Conservation (phyloP, 2,797 vertebrate genomes). For the Myiotriccus ornatus region DNA sequence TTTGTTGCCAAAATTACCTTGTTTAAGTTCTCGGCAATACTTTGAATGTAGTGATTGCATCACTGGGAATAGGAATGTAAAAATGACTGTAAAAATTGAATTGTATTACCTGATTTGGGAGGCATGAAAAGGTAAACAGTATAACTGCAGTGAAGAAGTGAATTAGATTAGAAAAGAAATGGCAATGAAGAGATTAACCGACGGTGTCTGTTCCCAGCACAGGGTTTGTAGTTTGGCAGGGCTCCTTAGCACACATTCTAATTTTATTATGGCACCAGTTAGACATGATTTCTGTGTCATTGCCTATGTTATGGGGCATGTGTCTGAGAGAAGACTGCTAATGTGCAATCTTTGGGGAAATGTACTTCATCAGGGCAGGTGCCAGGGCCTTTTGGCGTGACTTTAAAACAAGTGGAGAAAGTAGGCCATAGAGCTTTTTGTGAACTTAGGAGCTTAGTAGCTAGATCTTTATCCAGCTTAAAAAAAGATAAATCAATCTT, state of each 20-base stretch:
- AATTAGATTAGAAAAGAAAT: background rate
- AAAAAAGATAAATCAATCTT: background rate
- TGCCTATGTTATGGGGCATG: background rate
- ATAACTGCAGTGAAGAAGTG: background rate
- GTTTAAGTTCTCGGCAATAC: background rate
- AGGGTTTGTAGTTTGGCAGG: background rate
- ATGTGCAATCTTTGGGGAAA: background rate
- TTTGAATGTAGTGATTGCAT: background rate
- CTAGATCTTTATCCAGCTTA: background rate
- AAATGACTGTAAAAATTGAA: conserved; percentile 34
- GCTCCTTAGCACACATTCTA: background rate
- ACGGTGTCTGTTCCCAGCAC: rapidly evolving
- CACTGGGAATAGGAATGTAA: background rate
- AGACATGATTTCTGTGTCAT: background rate
- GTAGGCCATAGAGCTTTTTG: background rate
- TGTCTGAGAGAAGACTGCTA: background rate
- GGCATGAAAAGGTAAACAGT: background rate
- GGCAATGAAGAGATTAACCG: background rate
- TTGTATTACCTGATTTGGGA: conserved; percentile 15
- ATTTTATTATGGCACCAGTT: background rate
- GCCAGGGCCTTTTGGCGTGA: background rate
- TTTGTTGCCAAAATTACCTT: background rate
- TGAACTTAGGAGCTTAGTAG: background rate
- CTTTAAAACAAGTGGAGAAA: background rate
- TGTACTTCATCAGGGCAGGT: background rate